These are phyloP conservation scores for Sclerurus mexicanus DNA, from an alignment of 2,113 vertebrate species.

Conservation along the genomic window DNA sequence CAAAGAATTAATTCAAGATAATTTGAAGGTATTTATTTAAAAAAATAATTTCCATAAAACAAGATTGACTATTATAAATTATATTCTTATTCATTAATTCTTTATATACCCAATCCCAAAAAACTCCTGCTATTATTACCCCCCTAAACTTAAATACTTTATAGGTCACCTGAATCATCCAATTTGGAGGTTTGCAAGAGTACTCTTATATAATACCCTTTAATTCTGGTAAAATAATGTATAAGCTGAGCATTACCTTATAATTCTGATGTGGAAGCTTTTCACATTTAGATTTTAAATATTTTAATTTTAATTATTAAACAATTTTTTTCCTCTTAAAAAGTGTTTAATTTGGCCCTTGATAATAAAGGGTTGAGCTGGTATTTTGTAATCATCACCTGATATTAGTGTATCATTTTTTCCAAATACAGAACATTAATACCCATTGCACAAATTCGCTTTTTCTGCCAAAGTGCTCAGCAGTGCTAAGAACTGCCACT, in stretches of 20 bases:
- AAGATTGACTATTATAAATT: background rate
- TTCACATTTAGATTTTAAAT: background rate
- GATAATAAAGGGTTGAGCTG: background rate
- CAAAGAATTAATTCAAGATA: background rate
- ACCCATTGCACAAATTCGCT: background rate
- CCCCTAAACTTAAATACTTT: background rate
- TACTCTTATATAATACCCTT: background rate
- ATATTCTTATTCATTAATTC: background rate
- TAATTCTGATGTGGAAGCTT: background rate
- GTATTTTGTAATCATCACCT: background rate
- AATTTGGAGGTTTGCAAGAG: background rate
- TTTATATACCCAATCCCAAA: background rate
- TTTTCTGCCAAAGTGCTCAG: background rate
- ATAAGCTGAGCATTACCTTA: background rate
- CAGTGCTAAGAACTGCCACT: background rate
- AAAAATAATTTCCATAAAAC: background rate
- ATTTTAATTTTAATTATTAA: background rate
- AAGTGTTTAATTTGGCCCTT: background rate
- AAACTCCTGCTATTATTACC: background rate
- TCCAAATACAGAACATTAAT: background rate
- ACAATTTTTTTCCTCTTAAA: background rate
- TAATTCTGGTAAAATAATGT: background rate
- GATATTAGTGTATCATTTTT: background rate
- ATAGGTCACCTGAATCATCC: background rate
- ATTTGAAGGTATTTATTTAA: background rate